A percentile compares a stretch with the other conserved stretches of the same genome.
Conservation (phyloP, 2,888 invertebrate species). For the Autographa gamma region DNA sequence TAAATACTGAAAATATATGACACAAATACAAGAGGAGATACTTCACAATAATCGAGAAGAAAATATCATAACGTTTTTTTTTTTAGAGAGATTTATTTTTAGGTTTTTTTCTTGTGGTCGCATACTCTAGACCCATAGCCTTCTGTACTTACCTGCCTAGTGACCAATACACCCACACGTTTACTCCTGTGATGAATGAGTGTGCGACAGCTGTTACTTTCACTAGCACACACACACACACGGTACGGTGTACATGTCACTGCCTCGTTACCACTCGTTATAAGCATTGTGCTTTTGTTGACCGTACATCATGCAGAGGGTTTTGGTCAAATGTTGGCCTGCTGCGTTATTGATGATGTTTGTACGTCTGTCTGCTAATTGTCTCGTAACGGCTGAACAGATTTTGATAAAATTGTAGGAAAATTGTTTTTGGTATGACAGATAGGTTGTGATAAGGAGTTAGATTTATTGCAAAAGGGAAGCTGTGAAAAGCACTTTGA, state of each 20-base stretch:
- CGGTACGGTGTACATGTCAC: conserved; percentile 47
- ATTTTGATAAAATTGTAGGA: not conserved
- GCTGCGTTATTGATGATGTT: not conserved
- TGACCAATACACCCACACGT: conserved; percentile 39
- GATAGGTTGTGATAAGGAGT: not conserved
- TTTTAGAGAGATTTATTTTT: not conserved
- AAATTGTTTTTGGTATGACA: not conserved
- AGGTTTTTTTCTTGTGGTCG: not conserved
- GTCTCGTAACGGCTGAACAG: not conserved
- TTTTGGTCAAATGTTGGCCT: not conserved
- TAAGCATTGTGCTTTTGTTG: conserved; percentile 15
- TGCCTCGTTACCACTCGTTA: conserved; percentile 33
- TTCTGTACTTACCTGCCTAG: conserved; percentile 10
- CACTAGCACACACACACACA: conserved; percentile 53
- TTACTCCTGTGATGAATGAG: conserved; percentile 55
- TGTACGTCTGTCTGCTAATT: not conserved
- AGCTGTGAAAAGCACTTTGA: too few species aligned
- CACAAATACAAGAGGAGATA: too few species aligned
- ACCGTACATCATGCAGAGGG: conserved; percentile 1
- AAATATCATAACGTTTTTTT: not conserved
- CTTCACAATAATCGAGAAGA: too few species aligned
- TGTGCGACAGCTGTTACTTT: conserved; percentile 61
- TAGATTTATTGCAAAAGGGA: too few species aligned
- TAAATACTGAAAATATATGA: too few species aligned
- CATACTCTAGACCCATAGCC: not conserved